Percentiles rank a stretch among this genome's conserved stretches.
Conservation (phyloP, 2,888 invertebrate species). For the Orgyia antiqua region DNA sequence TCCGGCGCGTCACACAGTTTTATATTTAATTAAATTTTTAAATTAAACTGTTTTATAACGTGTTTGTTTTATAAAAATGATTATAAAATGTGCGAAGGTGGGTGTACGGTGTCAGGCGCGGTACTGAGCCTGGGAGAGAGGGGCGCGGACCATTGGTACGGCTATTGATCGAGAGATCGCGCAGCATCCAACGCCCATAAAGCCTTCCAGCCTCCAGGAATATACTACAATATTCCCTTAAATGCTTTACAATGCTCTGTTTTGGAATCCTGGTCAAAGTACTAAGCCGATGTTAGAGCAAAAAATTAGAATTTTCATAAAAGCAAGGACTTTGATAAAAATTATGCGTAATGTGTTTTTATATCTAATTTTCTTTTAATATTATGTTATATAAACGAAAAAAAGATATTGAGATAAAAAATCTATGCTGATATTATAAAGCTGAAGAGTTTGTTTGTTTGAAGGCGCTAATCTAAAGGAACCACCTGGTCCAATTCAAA, state of each 20-base stretch:
- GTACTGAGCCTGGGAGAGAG: constrained; percentile 39
- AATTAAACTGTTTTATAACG: constrained; percentile 15
- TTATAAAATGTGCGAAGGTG: constrained; percentile 20
- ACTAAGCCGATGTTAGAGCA: no score
- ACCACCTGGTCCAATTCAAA: no score
- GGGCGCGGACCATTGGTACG: constrained; percentile 21
- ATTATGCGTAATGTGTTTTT: no score
- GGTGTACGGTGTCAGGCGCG: constrained; percentile 35
- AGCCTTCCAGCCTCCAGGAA: constrained; percentile 20
- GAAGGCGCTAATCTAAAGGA: no score
- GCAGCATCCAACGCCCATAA: constrained; percentile 53
- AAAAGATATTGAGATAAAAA: no score
- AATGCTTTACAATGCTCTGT: constrained; percentile 31
- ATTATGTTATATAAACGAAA: no score
- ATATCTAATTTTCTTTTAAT: no score
- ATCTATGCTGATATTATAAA: no score
- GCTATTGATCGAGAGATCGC: constrained; percentile 57
- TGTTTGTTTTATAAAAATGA: constrained; percentile 18
- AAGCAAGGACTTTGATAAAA: no score
- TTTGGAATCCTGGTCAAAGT: no score
- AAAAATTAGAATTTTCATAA: no score
- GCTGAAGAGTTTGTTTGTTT: no score
- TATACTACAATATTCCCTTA: constrained; percentile 7
- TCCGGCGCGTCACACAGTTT: constrained; percentile 30
- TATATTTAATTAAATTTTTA: constrained; percentile 16